Conservation (phyloP, 2,888 invertebrate species). For the Actias luna region DNA sequence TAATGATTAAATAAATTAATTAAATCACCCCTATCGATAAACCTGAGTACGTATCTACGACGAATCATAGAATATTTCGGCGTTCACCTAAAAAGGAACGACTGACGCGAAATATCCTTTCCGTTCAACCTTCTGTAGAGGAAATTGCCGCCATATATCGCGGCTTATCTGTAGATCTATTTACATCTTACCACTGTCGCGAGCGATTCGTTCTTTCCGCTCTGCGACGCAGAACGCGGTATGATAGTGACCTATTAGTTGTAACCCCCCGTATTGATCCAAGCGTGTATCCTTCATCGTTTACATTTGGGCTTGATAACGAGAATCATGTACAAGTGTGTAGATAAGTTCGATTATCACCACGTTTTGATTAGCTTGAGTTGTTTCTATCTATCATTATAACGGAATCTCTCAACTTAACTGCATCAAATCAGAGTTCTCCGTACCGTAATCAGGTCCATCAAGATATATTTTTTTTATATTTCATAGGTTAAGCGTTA, state of each 20-base stretch:
- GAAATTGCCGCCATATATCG: slow-evolving; percentile 75
- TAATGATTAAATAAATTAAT: background rate
- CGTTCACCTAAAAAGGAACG: slow-evolving; percentile 55
- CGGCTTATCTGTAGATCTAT: slow-evolving; percentile 71
- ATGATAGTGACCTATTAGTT: slow-evolving; percentile 5
- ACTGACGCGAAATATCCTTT: slow-evolving; percentile 51
- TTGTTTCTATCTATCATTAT: no score
- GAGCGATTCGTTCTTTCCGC: slow-evolving; percentile 45
- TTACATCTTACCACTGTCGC: slow-evolving; percentile 60
- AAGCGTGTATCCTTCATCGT: background rate
- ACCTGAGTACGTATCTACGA: background rate
- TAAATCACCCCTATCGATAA: background rate
- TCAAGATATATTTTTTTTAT: no score
- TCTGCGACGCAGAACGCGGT: slow-evolving; percentile 11
- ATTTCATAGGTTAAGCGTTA: no score
- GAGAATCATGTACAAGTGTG: background rate
- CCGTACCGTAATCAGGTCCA: no score
- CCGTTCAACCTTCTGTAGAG: slow-evolving; percentile 63
- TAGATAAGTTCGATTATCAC: background rate
- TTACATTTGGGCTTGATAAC: background rate
- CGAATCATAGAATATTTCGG: slow-evolving; percentile 45
- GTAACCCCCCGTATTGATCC: background rate
- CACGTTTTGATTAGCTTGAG: background rate
- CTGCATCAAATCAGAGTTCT: no score
- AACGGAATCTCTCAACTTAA: no score